These are phyloP conservation scores for Cnemophilus loriae DNA, from an alignment of 2,113 vertebrate species.

Conservation along the genomic window DNA sequence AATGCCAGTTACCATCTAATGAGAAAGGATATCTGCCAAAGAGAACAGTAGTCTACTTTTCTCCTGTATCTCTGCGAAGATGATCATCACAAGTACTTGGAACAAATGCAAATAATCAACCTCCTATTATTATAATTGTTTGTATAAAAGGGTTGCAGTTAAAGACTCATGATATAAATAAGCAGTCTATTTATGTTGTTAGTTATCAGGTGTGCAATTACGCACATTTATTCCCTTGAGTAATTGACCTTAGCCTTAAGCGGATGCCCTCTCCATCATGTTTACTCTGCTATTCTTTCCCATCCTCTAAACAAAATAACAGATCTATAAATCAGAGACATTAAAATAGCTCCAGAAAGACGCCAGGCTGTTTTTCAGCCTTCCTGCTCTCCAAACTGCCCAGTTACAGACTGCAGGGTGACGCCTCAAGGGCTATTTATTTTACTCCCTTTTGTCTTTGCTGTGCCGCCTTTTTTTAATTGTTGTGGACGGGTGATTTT, in stretches of 20 bases:
- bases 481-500: background rate
- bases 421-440: background rate
- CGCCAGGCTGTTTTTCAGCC: background rate
- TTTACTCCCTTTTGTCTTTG: background rate
- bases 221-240: background rate
- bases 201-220: constrained; percentile 6
- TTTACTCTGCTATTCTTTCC: constrained; percentile 20
- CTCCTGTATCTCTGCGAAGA: background rate
- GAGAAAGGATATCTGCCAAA: constrained; percentile 32
- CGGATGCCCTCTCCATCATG: background rate
- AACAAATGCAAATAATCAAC: constrained; percentile 50
- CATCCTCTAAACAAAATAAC: constrained; percentile 4
- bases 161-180: constrained; percentile 10
- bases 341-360: background rate
- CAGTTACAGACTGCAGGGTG: background rate
- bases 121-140: constrained; percentile 31
- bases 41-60: background rate
- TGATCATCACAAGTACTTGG: background rate
- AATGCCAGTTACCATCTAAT: constrained; percentile 41
- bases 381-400: background rate
- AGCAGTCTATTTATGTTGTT: constrained; percentile 29
- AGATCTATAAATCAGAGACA: background rate
- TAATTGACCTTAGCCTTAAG: constrained; percentile 24
- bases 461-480: background rate
- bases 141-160: constrained; percentile 20